Evolutionary conservation across 2,113 vertebrate genomes (phyloP).

Genomic region (Mola mola): DNA sequence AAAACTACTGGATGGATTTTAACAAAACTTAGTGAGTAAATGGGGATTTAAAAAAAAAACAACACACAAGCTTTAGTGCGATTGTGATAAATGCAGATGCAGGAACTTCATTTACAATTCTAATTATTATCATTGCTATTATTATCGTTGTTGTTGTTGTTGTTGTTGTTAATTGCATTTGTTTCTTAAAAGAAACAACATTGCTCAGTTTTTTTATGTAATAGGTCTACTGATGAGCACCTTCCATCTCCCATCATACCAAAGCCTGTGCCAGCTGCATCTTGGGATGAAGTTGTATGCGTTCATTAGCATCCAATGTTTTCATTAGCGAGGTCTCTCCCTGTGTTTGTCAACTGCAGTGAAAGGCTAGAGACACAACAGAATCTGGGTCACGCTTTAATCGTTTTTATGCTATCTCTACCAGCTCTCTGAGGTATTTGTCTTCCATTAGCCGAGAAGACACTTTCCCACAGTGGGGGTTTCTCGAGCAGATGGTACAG

Average conservation of each 20-base stretch:
- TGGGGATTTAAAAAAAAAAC: too few species aligned
- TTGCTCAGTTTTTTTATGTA: conserved; percentile 20
- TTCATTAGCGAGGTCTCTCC: conserved; percentile 66
- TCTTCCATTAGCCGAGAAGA: conserved; percentile 66
- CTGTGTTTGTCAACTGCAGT: conserved; percentile 70
- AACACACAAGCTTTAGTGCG: too few species aligned
- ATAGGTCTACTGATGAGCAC: conserved; percentile 31
- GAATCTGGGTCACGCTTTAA: conserved; percentile 78
- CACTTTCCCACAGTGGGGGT: conserved; percentile 75
- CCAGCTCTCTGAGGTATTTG: conserved; percentile 71
- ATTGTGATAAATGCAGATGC: too few species aligned
- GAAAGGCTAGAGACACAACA: conserved; percentile 78
- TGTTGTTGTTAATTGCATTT: neutral
- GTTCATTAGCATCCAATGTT: conserved; percentile 76
- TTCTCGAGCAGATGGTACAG: conserved; percentile 63
- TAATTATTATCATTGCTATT: too few species aligned
- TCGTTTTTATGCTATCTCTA: conserved; percentile 76
- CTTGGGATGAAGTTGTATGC: conserved; percentile 65
- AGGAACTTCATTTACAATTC: too few species aligned
- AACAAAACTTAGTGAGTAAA: too few species aligned
- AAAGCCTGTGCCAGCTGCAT: conserved; percentile 61
- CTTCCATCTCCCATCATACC: conserved; percentile 39
- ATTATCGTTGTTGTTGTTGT: neutral
- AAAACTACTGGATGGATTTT: too few species aligned
- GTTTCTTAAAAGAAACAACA: neutral